Evolutionary conservation across 2,888 invertebrate genomes (phyloP).

Genomic region (Acronicta leporina): DNA sequence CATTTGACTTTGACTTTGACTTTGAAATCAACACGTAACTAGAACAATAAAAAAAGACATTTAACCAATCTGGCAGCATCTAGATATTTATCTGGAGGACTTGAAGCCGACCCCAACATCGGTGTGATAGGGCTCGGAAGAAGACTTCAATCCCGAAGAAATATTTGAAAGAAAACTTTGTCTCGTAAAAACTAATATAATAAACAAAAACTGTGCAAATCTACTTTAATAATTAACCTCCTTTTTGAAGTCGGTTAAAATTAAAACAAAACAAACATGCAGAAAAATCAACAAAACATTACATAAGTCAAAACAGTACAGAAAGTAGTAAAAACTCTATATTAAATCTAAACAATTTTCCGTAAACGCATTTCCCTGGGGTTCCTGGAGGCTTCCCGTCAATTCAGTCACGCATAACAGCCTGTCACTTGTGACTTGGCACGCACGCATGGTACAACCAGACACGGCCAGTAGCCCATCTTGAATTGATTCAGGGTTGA

Average conservation of each 20-base stretch:
- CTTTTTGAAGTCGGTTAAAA: neutral
- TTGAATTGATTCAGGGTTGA: constrained; percentile 49
- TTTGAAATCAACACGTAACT: too few relatives aligned
- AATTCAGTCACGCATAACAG: constrained; percentile 63
- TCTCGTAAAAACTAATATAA: too few relatives aligned
- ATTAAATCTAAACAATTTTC: constrained; percentile 41
- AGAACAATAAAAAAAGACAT: too few relatives aligned
- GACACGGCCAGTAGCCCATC: constrained; percentile 55
- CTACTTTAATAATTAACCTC: too few relatives aligned
- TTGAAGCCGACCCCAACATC: too few relatives aligned
- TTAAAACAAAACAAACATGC: neutral
- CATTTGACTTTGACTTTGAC: too few relatives aligned
- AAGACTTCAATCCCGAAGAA: too few relatives aligned
- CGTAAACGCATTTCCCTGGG: constrained; percentile 45
- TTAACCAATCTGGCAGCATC: too few relatives aligned
- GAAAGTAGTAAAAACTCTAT: constrained; percentile 40
- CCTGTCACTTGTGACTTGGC: constrained; percentile 46
- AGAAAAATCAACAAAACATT: neutral
- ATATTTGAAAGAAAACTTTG: too few relatives aligned
- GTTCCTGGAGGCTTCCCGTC: constrained; percentile 55
- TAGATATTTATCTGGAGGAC: too few relatives aligned
- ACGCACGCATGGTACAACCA: constrained; percentile 66
- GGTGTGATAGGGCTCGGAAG: too few relatives aligned
- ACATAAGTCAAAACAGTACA: constrained; percentile 6
- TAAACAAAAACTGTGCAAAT: too few relatives aligned